Conservation (phyloP, 2,113 vertebrate species). For the Piprites chloris region DNA sequence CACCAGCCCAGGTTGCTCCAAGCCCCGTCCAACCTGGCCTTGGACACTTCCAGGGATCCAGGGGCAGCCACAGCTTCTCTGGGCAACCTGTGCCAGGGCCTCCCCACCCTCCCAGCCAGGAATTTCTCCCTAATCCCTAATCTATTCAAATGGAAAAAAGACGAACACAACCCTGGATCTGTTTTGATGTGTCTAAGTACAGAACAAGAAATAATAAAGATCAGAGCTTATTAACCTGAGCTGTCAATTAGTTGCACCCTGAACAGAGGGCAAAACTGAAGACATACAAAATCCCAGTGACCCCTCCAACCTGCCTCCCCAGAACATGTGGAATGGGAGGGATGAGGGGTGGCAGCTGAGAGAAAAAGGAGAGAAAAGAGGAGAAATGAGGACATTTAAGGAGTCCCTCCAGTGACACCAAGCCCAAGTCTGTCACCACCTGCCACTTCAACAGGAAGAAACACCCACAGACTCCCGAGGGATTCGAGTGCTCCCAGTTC, state of each 20-base stretch:
- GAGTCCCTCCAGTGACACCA: not conserved
- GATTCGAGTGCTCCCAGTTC: not conserved
- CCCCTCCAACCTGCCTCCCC: not conserved
- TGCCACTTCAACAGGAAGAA: not conserved
- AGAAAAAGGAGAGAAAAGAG: not conserved
- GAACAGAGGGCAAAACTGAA: not conserved
- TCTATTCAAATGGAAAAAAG: not conserved
- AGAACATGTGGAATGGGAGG: not conserved
- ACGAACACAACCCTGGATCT: not conserved
- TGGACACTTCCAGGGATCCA: not conserved
- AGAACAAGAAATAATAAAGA: not conserved
- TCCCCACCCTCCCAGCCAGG: not conserved
- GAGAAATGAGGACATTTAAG: not conserved
- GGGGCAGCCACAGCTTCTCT: not conserved
- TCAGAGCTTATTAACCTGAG: not conserved
- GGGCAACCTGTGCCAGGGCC: not conserved
- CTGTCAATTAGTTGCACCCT: not conserved
- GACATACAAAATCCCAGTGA: not conserved
- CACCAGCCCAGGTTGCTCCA: not conserved
- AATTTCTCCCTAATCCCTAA: not conserved
- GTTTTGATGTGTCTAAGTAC: not conserved
- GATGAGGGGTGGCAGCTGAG: fast-evolving
- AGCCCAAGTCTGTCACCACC: not conserved
- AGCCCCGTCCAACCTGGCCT: not conserved
- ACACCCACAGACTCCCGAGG: not conserved